Evolutionary conservation across 2,888 invertebrate species (phyloP).

Genomic region (Lochmaea crataegi): DNA sequence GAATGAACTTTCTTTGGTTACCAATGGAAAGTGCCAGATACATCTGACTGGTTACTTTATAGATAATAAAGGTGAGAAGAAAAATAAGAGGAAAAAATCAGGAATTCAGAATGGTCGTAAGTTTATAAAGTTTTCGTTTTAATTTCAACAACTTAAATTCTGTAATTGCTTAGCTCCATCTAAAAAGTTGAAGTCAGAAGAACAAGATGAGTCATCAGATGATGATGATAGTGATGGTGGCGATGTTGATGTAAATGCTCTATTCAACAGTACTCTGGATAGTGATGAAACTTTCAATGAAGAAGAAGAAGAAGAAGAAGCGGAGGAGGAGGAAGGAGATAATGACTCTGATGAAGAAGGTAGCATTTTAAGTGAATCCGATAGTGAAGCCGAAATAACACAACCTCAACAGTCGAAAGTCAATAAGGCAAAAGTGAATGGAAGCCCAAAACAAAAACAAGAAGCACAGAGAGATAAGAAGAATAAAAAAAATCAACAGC

Average conservation of each 20-base stretch:
- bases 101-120: constrained; percentile 51
- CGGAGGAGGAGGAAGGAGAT: constrained; percentile 58
- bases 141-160: too few relatives aligned
- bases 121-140: constrained; percentile 25
- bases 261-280: constrained; percentile 46
- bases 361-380: constrained; percentile 39
- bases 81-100: constrained; percentile 59
- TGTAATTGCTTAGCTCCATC: constrained; percentile 50
- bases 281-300: constrained; percentile 57
- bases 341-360: constrained; percentile 35
- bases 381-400: constrained; percentile 54
- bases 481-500: constrained; percentile 57
- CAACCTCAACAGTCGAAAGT: constrained; percentile 61
- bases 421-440: constrained; percentile 62
- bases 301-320: constrained; percentile 58
- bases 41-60: constrained; percentile 83
- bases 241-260: constrained; percentile 51
- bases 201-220: constrained; percentile 38
- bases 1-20: constrained; percentile 61
- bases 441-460: constrained; percentile 44
- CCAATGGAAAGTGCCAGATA: constrained; percentile 79
- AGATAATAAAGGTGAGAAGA: constrained; percentile 62
- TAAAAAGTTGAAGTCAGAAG: constrained; percentile 57
- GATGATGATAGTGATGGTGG: constrained; percentile 49
- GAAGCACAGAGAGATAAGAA: constrained; percentile 44